Evolutionary conservation across 2,888 invertebrate genomes (phyloP).

Genomic region (Bursaphelenchus okinawaensis): DNA sequence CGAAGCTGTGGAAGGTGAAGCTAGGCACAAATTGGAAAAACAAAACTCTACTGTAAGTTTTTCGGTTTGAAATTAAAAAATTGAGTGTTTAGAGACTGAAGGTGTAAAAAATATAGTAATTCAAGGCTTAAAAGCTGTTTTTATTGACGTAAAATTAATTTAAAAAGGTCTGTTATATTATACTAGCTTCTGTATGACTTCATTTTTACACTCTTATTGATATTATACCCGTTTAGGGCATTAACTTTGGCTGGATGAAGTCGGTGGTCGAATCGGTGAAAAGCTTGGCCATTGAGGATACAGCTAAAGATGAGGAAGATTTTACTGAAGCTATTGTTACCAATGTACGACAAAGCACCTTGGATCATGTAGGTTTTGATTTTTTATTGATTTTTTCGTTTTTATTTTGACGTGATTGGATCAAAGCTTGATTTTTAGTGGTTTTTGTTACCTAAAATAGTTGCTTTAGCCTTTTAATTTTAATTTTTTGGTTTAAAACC

Average conservation of each 20-base stretch:
- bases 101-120: no score
- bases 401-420: no score
- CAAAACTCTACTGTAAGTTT: slow-evolving; percentile 10
- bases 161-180: no score
- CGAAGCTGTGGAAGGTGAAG: slow-evolving; percentile 28
- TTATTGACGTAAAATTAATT: slow-evolving; percentile 4
- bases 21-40: slow-evolving; percentile 15
- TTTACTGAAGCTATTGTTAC: slow-evolving; percentile 43
- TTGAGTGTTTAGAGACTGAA: no score
- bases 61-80: no score
- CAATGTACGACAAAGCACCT: slow-evolving; percentile 33
- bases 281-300: slow-evolving; percentile 48
- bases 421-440: neutral
- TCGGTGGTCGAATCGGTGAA: slow-evolving; percentile 48
- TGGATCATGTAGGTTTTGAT: slow-evolving; percentile 32
- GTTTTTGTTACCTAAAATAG: no score
- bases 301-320: slow-evolving; percentile 44
- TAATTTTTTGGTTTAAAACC: no score
- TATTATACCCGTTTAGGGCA: slow-evolving; percentile 6
- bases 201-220: slow-evolving; percentile 7
- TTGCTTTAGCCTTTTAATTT: no score
- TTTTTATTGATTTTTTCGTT: neutral
- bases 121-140: neutral
- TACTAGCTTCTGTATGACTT: neutral
- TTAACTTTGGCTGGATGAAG: slow-evolving; percentile 48